Evolutionary conservation across 2,888 invertebrate genomes (phyloP).

Genomic region (Drosophila stalkeri): DNA sequence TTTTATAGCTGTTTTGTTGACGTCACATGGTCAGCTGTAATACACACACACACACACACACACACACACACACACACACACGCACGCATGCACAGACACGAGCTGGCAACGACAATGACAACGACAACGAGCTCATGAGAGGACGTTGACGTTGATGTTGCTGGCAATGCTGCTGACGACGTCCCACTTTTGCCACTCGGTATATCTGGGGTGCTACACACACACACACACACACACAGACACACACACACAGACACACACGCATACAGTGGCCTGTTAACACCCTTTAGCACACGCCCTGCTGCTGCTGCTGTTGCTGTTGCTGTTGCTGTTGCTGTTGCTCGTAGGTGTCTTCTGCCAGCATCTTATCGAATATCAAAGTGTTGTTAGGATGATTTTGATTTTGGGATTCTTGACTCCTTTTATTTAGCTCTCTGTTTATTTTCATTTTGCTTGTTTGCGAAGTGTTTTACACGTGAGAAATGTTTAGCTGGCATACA

Average conservation of each 20-base stretch:
- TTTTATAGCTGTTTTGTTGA: conserved; percentile 67
- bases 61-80: conserved; percentile 21
- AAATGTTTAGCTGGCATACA: conserved; percentile 46
- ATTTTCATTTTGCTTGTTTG: conserved; percentile 31
- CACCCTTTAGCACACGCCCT: neutral
- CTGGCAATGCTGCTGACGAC: conserved; percentile 29
- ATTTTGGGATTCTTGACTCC: conserved; percentile 44
- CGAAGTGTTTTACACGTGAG: conserved; percentile 61
- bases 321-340: neutral
- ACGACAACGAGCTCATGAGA: conserved; percentile 33
- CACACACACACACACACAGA: neutral
- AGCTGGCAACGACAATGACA: conserved; percentile 16
- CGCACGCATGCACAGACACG: conserved; percentile 16
- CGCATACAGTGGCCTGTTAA: neutral
- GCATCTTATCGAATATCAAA: conserved; percentile 74
- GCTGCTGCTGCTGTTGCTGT: neutral
- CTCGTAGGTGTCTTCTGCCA: conserved; percentile 19
- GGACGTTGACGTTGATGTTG: conserved; percentile 38
- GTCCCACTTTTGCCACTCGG: conserved; percentile 30
- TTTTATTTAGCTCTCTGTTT: conserved; percentile 24
- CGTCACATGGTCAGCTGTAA: conserved; percentile 63
- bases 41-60: conserved; percentile 22
- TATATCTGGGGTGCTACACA: neutral
- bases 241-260: neutral
- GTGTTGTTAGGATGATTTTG: conserved; percentile 67